Base-by-base conservation (phyloP, 1,140 invertebrate genomes). In the Tribolium madens region DNA sequence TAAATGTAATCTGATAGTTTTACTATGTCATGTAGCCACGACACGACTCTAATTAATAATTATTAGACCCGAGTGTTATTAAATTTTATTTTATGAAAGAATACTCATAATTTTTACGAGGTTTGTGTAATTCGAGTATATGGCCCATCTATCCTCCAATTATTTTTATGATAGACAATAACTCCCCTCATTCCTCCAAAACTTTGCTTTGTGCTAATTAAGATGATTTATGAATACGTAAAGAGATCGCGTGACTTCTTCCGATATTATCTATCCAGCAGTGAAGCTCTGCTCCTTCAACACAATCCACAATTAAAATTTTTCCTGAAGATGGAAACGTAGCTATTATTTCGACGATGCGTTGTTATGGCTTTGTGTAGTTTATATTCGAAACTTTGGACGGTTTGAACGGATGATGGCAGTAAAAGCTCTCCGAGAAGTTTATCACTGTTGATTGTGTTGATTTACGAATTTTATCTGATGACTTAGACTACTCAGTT, bases 191-290 rank as follows among this genome's bases (percentile, higher is more conserved):
- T n/a, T n/a, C n/a, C 33, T 5, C 14, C 13, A 1, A 72, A 72
- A 13, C 50, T 52, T 14, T 52, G 47, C 42, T 72, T 21, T 18
- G 13, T 50, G 18, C 18, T 52, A 33, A 21, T 52, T 72, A 26
- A 52, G 10, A 33, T 33, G 46, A 50, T 72, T 14, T 72, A 50
- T 71, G 13, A 42, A 69, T 21, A 14, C 17, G 12, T n/a, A 47
- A n/a, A 71, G 42, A 72, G 15, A 18, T 72, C 46, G 70, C 70
- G 70, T 72, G 70, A 50, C 46, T 72, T 9, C 21, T 7, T 18
- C 47, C 13, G 70, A 72, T 72, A 14, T 10, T 72, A 72, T 72
- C 70, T 72, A 18, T 9, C 42, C 46, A 48, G 31, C n/a, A 13
- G 12, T 47, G n/a, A 71, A 48, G 69, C 69, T 71, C 42, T 47